Base-by-base conservation (phyloP, 2,113 vertebrate species). In the Vireo altiloquus region DNA sequence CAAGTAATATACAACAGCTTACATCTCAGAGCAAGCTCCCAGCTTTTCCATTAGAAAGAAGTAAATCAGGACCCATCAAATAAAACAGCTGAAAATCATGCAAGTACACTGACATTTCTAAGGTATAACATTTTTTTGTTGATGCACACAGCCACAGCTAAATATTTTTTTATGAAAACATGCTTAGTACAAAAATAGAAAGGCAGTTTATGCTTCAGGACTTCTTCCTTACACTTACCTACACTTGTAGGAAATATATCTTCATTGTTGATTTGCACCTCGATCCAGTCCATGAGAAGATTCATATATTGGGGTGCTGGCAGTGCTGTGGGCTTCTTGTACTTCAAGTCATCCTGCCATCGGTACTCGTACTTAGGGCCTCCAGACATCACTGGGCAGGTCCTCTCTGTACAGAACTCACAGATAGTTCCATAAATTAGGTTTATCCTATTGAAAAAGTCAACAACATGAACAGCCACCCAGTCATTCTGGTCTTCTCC, bases 371-470 rank as follows among this genome's bases (percentile, higher is more conserved):
- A 99, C 21, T 97, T 98, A 40, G 98, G 98, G n/a, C 98, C 98
- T 57, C 98, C 98, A 37, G 98, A 98, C 98, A 99, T 99, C 90
- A 99, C 97, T 8, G 98, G 98, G 70, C 98, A 99, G 84, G 97
- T 98, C 89, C 64, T 98, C 80, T 99, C 98, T 0, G 98, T 99
- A 97, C 98, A 99, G 97, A 98, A 98, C 93, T 99, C 98, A 82
- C 98, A 99, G 93, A 99, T 97, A 46, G 98, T 99, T 84, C 98
- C 98, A 17, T 99, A 99, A 96, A 99, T 98, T 30, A 99, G 98
- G 93, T 99, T 99, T 95, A 99, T 98, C 11, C 98, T 97, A 74
- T 98, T 99, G 96, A 99, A 99, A 96, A 99, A 99, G 97, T 99
- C 98, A 70, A 99, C 98, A 70, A 99, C 98, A 1, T 99, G 98